These are phyloP conservation scores for Meandrusa payeni DNA, from an alignment of 2,888 invertebrate genomes.

Conservation along the genomic window DNA sequence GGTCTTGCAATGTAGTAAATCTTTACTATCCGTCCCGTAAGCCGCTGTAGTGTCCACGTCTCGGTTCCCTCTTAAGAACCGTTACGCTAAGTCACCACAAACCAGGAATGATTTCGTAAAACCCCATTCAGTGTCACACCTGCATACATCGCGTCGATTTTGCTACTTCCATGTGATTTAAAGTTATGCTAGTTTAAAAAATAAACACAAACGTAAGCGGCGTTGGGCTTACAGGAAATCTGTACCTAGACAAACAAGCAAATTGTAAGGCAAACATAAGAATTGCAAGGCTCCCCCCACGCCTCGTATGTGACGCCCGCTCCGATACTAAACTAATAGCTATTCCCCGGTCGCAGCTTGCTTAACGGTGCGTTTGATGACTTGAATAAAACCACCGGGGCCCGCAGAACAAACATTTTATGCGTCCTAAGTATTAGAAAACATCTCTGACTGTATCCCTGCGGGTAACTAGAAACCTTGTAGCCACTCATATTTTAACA, in stretches of 20 bases:
- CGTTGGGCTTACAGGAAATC: constrained; percentile 55
- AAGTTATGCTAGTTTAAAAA: constrained; percentile 41
- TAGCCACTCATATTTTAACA: constrained; percentile 28
- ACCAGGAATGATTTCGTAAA: no score
- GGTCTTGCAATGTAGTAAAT: no score
- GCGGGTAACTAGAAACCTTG: constrained; percentile 21
- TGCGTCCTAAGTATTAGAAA: constrained; percentile 47
- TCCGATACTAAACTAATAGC: constrained; percentile 36
- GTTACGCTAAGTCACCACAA: no score
- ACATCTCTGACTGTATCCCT: constrained; percentile 36
- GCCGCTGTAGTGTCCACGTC: no score
- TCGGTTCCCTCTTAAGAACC: no score
- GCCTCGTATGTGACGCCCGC: constrained; percentile 53
- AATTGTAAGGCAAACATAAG: constrained; percentile 73
- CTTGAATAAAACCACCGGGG: constrained; percentile 61
- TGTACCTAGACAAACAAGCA: constrained; percentile 70
- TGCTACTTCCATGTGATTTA: constrained; percentile 36
- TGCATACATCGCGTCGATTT: no score
- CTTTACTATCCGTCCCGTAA: no score
- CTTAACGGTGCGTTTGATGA: constrained; percentile 67
- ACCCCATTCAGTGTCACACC: no score
- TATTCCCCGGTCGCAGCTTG: constrained; percentile 46
- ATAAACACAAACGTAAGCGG: constrained; percentile 50
- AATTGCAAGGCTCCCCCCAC: constrained; percentile 47
- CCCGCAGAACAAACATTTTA: constrained; percentile 54